These are phyloP conservation scores for Drepanosiphum platanoidis DNA, from an alignment of 2,888 invertebrate genomes.

Conservation along the genomic window DNA sequence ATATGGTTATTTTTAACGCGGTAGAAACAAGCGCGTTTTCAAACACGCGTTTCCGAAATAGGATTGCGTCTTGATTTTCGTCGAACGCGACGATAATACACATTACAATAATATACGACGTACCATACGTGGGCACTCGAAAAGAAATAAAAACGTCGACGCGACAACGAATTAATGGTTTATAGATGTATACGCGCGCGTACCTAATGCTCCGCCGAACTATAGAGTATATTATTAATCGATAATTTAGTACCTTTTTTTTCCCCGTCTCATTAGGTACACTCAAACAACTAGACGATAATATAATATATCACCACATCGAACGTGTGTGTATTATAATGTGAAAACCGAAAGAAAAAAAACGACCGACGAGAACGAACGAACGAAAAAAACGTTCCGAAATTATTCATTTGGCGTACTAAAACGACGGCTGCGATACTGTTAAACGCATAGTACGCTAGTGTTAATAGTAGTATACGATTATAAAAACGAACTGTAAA, in stretches of 20 bases:
- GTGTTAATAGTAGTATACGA: too few relatives aligned
- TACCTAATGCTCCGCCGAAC: too few relatives aligned
- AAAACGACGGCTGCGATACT: too few relatives aligned
- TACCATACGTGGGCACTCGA: too few relatives aligned
- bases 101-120: too few relatives aligned
- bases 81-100: too few relatives aligned
- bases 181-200: not conserved
- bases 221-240: too few relatives aligned
- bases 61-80: not conserved
- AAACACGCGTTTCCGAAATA: not conserved
- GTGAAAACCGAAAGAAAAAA: too few relatives aligned
- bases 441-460: too few relatives aligned
- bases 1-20: too few relatives aligned
- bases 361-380: not conserved
- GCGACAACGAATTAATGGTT: constrained; percentile 39
- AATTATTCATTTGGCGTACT: not conserved
- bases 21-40: not conserved
- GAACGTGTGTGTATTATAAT: too few relatives aligned
- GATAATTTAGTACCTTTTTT: constrained; percentile 41
- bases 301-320: not conserved
- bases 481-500: too few relatives aligned
- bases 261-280: constrained; percentile 6
- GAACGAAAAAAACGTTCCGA: not conserved
- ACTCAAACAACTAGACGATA: not conserved
- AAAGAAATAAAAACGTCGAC: constrained; percentile 53